Evolutionary conservation across 2,797 vertebrate genomes (phyloP), one percentile per base, ranked within the genome.

Genomic region (Leuciscus waleckii): DNA sequence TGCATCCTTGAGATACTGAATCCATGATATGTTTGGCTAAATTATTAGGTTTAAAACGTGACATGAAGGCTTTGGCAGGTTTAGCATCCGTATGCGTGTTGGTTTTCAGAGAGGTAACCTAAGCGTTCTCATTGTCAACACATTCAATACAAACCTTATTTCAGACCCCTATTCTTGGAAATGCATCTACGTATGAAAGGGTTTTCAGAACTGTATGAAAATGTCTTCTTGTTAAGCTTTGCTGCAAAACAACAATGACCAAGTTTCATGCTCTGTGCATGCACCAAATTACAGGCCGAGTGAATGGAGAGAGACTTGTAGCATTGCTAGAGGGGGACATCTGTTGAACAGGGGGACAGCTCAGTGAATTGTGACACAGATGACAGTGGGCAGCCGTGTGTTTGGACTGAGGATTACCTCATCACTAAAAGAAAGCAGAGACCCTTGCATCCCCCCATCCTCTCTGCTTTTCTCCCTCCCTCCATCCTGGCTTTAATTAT

Each of bases 351-450:
- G 85, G 84, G 82, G 65, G 85, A 84, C 54, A 86, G 87, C 23
- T 46, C 78, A 56, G 85, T 92, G 91, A 90, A 87, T 87, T 88
- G 86, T 89, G 85, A 89, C 88, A 83, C 87, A 88, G 89, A 91
- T 85, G 87, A 87, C 86, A 86, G 91, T 84, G 89, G 88, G 86
- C 89, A 86, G 85, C 29, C 85, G 76, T 81, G 83, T 90, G 91
- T 90, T 92, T 81, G 85, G 87, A 88, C 91, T 91, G 87, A 41
- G 85, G 91, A 93, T 95, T 92, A 94, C 91, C 89, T 95, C 89
- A 91, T 87, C 67, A 65, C 86, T 83, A 87, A 91, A 89, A 39
- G 81, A 88, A 86, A 91, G 61, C 86, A 81, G 79, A 89, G 83
- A 88, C 77, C 71, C 69, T 56, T 81, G 56, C 88, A 81, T 76